Evolutionary conservation across 2,113 vertebrate genomes (phyloP).

Genomic region (Antechinus stuartii): DNA sequence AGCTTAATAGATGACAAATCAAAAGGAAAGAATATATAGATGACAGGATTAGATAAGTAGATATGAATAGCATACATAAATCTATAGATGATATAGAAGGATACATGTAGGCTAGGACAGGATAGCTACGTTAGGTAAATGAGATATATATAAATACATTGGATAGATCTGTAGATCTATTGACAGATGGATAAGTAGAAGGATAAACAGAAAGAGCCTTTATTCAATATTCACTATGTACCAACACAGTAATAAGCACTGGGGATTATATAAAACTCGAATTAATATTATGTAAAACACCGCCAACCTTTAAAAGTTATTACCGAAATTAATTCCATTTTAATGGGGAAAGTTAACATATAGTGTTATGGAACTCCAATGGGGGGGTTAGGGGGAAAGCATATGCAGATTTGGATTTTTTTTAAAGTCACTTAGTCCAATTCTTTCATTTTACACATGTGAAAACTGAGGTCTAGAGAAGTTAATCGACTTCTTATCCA

Average conservation of each 20-base stretch:
- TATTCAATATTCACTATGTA: not conserved
- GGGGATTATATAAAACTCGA: not conserved
- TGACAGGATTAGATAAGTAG: not conserved
- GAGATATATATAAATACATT: not conserved
- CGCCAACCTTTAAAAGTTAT: not conserved
- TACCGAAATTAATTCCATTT: not conserved
- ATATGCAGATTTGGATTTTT: not conserved
- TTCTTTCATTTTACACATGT: not conserved
- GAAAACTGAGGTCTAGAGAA: not conserved
- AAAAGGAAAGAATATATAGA: not conserved
- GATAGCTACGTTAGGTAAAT: too few species aligned
- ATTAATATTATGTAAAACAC: too few species aligned
- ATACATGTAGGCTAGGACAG: not conserved
- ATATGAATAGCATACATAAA: not conserved
- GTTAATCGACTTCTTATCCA: not conserved
- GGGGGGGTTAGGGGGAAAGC: too few species aligned
- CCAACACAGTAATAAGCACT: not conserved
- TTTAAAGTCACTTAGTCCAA: not conserved
- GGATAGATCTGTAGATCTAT: not conserved
- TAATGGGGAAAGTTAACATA: not conserved
- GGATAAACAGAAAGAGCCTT: not conserved
- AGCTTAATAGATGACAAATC: too few species aligned
- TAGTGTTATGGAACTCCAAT: too few species aligned
- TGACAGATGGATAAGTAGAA: not conserved
- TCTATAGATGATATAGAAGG: not conserved